These are phyloP conservation scores for Lordiphosa andalusiaca DNA, from an alignment of 2,888 invertebrate genomes.

Conservation along the genomic window DNA sequence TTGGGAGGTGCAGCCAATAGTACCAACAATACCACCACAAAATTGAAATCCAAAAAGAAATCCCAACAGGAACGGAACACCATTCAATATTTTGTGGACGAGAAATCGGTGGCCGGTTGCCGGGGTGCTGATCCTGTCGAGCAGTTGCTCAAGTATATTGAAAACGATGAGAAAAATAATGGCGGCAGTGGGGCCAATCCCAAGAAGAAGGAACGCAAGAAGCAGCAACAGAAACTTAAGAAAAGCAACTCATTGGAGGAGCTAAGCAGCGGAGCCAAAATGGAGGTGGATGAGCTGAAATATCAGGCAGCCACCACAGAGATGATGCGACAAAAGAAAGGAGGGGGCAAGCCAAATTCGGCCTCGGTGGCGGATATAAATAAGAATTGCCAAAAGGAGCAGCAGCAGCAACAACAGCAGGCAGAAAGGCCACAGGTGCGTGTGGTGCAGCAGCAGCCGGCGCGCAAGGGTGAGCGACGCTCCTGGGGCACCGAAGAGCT, in stretches of 20 bases:
- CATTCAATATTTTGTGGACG: slow-evolving; percentile 76
- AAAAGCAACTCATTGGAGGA: slow-evolving; percentile 91
- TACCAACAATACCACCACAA: slow-evolving; percentile 28
- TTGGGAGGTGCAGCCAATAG: not conserved
- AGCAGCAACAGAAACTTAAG: slow-evolving; percentile 81
- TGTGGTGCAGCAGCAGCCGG: slow-evolving; percentile 24
- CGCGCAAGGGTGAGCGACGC: slow-evolving; percentile 81
- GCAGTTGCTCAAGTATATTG: slow-evolving; percentile 89
- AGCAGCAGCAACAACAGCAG: slow-evolving; percentile 28
- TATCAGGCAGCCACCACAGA: slow-evolving; percentile 75
- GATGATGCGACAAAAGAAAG: slow-evolving; percentile 72
- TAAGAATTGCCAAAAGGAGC: slow-evolving; percentile 64
- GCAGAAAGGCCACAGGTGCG: slow-evolving; percentile 11
- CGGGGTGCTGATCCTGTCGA: slow-evolving; percentile 89
- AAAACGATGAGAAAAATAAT: slow-evolving; percentile 81
- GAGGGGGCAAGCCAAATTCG: slow-evolving; percentile 63
- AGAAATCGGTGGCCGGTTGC: slow-evolving; percentile 87
- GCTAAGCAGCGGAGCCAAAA: slow-evolving; percentile 86
- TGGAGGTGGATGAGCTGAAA: slow-evolving; percentile 85
- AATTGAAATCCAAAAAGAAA: slow-evolving; percentile 81
- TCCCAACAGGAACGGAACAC: slow-evolving; percentile 82
- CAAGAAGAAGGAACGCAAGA: slow-evolving; percentile 82
- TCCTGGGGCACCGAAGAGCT: slow-evolving; percentile 86
- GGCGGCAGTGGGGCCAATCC: slow-evolving; percentile 36
- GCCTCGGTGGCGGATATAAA: slow-evolving; percentile 71